Percentiles rank a stretch among this genome's conserved stretches.
These are phyloP conservation scores for Varanus salvator DNA, from an alignment of 2,113 vertebrate genomes.

Conservation along the genomic window DNA sequence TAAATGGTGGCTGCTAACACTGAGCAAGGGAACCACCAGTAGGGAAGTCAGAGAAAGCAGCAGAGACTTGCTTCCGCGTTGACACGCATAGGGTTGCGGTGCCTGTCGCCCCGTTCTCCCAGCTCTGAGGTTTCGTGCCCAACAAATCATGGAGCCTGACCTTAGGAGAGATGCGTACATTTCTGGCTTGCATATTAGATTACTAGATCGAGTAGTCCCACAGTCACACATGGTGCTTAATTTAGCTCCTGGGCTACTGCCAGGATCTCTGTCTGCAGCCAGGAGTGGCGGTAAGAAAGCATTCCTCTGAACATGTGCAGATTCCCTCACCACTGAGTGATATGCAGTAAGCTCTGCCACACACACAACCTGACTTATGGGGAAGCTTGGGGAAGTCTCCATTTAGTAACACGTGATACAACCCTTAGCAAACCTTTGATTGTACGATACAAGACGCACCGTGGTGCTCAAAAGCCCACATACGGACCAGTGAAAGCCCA, in stretches of 20 bases:
- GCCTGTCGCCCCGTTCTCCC: background rate
- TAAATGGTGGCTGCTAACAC: no score
- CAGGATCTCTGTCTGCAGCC: background rate
- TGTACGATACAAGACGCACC: background rate
- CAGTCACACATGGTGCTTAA: background rate
- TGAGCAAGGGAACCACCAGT: background rate
- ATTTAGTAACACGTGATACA: background rate
- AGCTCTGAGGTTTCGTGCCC: background rate
- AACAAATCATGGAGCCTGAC: background rate
- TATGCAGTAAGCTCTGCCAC: background rate
- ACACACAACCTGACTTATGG: background rate
- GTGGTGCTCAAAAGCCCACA: background rate
- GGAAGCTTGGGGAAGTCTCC: background rate
- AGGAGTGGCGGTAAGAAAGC: background rate
- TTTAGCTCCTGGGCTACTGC: fast-evolving
- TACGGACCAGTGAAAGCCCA: no score
- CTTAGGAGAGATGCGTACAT: background rate
- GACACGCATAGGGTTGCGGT: background rate
- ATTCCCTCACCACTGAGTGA: background rate
- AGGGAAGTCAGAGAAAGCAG: no score
- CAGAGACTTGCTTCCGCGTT: background rate
- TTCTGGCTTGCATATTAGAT: background rate
- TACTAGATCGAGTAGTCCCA: background rate
- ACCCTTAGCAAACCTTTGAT: background rate
- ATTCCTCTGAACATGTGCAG: background rate